phyloP scores from a whole-genome alignment of 2,797 vertebrate genomes.

The Scomberomorus guttatus region DNA sequence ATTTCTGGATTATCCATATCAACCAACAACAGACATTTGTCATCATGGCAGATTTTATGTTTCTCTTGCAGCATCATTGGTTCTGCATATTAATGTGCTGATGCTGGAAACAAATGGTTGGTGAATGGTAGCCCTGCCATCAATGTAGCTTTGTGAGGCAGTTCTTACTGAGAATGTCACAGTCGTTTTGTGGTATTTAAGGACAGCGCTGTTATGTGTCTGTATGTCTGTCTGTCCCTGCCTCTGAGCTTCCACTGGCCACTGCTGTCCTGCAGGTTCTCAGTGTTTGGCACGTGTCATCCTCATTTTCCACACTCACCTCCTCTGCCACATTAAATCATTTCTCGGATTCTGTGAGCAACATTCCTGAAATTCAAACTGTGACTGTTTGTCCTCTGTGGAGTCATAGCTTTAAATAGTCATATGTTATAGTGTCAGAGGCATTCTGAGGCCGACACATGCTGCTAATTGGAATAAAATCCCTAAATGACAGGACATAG shows the following conservation, averaged over 20 bases:
- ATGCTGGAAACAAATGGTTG: not conserved
- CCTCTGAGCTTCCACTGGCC: no score
- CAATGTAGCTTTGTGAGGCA: not conserved
- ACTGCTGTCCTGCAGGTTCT: not conserved
- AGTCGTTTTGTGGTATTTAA: constrained; percentile 12
- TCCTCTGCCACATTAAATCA: not conserved
- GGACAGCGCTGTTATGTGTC: constrained; percentile 9
- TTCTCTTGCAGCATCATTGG: not conserved
- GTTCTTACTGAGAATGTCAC: not conserved
- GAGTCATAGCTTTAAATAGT: not conserved
- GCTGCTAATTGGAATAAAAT: not conserved
- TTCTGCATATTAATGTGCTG: not conserved
- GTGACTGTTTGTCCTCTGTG: not conserved
- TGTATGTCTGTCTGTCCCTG: not conserved
- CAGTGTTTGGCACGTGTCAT: constrained; percentile 1
- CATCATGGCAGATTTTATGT: not conserved
- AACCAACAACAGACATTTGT: not conserved
- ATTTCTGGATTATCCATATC: not conserved
- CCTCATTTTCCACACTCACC: constrained; percentile 25
- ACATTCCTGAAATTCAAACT: constrained; percentile 9
- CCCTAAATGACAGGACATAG: not conserved
- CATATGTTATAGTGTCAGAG: not conserved
- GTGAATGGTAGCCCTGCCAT: not conserved
- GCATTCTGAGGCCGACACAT: not conserved
- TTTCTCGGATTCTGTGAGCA: constrained; percentile 1